phyloP scores from a whole-genome alignment of 2,113 vertebrate species.

The Corynorhinus townsendii region DNA sequence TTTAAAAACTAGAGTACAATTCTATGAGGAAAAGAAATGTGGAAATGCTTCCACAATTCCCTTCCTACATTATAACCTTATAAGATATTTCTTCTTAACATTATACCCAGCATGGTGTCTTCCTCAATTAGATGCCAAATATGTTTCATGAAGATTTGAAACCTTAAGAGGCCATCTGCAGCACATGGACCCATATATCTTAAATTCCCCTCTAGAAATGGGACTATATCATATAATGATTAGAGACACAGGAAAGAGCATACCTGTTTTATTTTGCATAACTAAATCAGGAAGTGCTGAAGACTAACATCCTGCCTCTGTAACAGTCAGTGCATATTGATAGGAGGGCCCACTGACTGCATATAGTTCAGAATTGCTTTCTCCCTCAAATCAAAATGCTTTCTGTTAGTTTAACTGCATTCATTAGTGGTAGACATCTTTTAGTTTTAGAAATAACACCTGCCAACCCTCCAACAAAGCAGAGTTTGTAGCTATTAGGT shows the following conservation, averaged over 20 bases:
- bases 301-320: neutral
- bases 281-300: neutral
- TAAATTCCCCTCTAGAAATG: neutral
- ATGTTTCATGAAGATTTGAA: neutral
- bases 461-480: neutral
- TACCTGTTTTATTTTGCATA: neutral
- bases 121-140: neutral
- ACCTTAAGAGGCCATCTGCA: neutral
- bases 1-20: neutral
- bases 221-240: neutral
- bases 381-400: neutral
- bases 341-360: neutral
- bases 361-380: neutral
- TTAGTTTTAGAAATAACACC: neutral
- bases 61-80: neutral
- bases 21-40: neutral
- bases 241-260: neutral
- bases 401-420: neutral
- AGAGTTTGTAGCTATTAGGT: neutral
- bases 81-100: neutral
- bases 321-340: neutral
- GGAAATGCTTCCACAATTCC: neutral
- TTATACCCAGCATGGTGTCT: neutral
- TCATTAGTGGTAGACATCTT: neutral
- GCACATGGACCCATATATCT: neutral